Percentiles rank a stretch among this genome's conserved stretches.
These are phyloP conservation scores for Acanthacorydalis orientalis DNA, from an alignment of 2,888 invertebrate genomes.

Conservation along the genomic window DNA sequence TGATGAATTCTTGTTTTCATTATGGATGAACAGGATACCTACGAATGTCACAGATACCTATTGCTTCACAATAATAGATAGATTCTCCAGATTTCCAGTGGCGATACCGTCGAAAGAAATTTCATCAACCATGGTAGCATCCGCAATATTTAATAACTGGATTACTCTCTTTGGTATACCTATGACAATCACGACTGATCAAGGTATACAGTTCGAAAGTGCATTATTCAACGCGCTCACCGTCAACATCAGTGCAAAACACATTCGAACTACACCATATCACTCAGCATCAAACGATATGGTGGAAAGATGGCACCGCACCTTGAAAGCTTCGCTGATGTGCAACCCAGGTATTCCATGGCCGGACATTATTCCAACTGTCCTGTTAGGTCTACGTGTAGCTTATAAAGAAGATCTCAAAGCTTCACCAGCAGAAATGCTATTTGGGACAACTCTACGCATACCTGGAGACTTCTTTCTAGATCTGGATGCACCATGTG, in stretches of 20 bases:
- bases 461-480: no score
- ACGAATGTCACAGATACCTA: no score
- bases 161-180: not conserved
- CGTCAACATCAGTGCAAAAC: no score
- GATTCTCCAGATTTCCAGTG: no score
- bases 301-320: slow-evolving; percentile 1
- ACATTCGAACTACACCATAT: no score
- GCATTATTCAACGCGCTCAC: no score
- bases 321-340: not conserved
- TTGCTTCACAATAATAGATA: no score
- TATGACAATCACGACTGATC: no score
- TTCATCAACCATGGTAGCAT: not conserved
- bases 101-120: not conserved
- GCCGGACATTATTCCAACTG: slow-evolving; percentile 12
- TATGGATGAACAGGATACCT: no score
- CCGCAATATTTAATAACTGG: not conserved
- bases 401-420: slow-evolving; percentile 8
- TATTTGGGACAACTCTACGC: slow-evolving; percentile 10
- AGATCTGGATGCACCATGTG: no score
- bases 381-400: slow-evolving; percentile 13
- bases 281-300: not conserved
- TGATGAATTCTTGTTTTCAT: no score
- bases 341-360: slow-evolving; percentile 7
- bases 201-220: no score
- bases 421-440: slow-evolving; percentile 10